Evolutionary conservation across 1,140 invertebrate genomes (phyloP), one percentile per base, ranked within the genome.

Genomic region (Temnothorax curvispinosus): DNA sequence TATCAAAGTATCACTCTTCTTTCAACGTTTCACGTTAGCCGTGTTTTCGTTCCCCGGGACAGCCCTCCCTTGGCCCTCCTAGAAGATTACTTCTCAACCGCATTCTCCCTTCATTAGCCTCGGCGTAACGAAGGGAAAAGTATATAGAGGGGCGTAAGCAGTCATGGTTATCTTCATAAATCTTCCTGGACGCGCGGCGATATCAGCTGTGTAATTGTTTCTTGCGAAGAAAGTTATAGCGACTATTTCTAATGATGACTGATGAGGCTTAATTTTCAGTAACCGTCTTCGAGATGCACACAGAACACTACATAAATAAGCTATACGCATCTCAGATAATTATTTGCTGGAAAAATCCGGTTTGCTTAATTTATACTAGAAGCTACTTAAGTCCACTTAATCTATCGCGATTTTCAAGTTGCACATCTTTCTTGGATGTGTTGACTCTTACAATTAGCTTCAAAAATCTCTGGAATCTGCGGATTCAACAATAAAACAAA

Each of bases 121-220:
- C 67, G 44, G 60, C 60, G 38, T 58, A 82, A 82, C 27, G 67
- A 82, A 82, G 65, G 18, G 38, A 82, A 82, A 74, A 82, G 52
- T 74, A 67, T 74, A 67, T 35, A 44, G 54, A 72, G 52, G 21
- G 41, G 41, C 44, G 47, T 80, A 56, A 80, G 77, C 77, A 80
- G 74, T 44, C 32, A 21, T 38, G 62, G n/a, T 13, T 72, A 47
- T 82, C 67, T 74, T 72, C 80, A 82, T 82, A 82, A 82, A 82
- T 82, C 80, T 82, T 58, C 15, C 13, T 27, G 11, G 60, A 67
- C 60, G 18, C 60, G 32, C 65, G 41, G 52, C 47, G 77, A 82
- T 82, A 82, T 74, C 67, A 72, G 52, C 67, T 82, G 32, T 69
- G 27, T 82, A 82, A 82, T 82, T 82, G 80, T 82, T 82, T 82